Evolutionary conservation across 2,888 invertebrate genomes (phyloP).

Genomic region (Rhabditoides inermis): DNA sequence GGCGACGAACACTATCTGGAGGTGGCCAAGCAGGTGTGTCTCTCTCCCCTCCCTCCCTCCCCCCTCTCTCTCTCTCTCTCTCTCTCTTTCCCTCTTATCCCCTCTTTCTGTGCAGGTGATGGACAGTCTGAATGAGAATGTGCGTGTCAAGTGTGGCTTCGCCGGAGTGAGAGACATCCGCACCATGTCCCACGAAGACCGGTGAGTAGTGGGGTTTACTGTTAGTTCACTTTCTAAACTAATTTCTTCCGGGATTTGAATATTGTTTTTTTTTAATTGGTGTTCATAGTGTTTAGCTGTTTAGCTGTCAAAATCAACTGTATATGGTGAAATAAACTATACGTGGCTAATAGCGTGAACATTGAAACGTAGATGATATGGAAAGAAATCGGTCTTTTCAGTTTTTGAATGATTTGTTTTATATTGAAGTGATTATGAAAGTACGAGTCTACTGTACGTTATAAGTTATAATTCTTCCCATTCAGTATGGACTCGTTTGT

Average conservation of each 20-base stretch:
- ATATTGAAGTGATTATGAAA: no score
- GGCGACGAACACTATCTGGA: slow-evolving; percentile 88
- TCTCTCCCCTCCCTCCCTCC: slow-evolving; percentile 51
- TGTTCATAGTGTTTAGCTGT: no score
- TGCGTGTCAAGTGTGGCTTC: slow-evolving; percentile 88
- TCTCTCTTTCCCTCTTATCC: no score
- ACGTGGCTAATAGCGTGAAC: not conserved
- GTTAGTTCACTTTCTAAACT: no score
- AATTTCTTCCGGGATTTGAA: slow-evolving; percentile 55
- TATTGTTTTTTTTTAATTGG: not conserved
- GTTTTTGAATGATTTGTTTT: no score
- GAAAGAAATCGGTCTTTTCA: no score
- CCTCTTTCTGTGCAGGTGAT: slow-evolving; percentile 67
- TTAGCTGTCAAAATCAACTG: no score
- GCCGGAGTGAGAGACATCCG: slow-evolving; percentile 92
- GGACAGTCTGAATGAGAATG: slow-evolving; percentile 77
- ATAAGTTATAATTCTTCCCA: no score
- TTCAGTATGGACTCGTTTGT: slow-evolving; percentile 92
- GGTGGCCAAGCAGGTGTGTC: slow-evolving; percentile 70
- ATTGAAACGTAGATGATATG: not conserved
- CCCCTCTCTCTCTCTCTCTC: not conserved
- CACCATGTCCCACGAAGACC: slow-evolving; percentile 74
- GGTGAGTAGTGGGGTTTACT: slow-evolving; percentile 53
- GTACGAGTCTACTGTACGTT: no score
- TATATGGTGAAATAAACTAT: no score